Evolutionary conservation across 2,797 vertebrate genomes (phyloP), one percentile per base, ranked within the genome.

Genomic region (Leptoclinus maculatus): DNA sequence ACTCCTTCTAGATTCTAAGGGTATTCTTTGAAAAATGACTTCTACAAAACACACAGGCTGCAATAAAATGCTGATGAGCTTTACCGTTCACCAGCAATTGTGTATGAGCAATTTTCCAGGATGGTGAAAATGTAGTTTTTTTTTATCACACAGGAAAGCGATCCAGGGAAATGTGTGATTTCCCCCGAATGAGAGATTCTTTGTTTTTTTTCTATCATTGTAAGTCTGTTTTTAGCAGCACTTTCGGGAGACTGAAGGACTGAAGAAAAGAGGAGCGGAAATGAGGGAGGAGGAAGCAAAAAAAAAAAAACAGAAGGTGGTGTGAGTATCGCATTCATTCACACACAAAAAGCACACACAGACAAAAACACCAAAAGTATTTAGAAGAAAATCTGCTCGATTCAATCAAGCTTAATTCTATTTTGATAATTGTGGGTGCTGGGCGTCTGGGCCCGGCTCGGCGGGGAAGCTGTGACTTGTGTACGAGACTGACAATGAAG

Each of bases 401-500:
- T 93, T 93, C 92, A 96, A 97, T 97, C 96, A 96, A 96, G 96
- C 91, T 95, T 95, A 92, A 78, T 97, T 96, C 96, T 95, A 90
- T 95, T 95, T 93, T 94, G 94, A 93, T 98, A 96, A 98, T 97
- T 96, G 97, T 96, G 96, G 95, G 92, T 87, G 87, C 92, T 80
- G 88, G 80, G 85, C 67, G 84, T 80, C 87, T 88, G 76, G 88
- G 90, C 79, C 74, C 45, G 54, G 87, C 95, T 96, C 96, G 43
- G 92, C 91, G 87, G 97, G 97, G 96, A 96, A 93, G 95, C 95
- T 95, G 95, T 96, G 97, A 97, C 97, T 97, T 94, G 95, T 96
- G 96, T 96, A 94, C 88, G 83, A 96, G 96, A 94, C 96, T 97
- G 97, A 98, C 97, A 97, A 97, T 95, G 96, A 96, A 96, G 95